Percentiles rank a stretch among this genome's conserved stretches.
phyloP scores from a whole-genome alignment of 2,888 invertebrate genomes.

The Drosophila aldrichi region DNA sequence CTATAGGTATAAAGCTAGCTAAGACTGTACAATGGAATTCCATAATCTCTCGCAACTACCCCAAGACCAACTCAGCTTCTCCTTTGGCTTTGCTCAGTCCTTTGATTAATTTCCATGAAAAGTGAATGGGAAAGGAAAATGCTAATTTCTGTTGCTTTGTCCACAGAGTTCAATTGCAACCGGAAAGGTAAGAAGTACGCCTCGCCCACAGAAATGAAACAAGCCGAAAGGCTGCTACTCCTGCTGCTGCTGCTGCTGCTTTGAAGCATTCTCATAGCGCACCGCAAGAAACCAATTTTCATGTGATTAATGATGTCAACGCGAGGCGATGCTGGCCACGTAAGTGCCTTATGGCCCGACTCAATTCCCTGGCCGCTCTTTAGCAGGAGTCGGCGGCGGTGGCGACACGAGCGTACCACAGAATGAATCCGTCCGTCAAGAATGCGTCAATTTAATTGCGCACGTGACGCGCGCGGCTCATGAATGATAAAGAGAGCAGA shows the following conservation, averaged over 20 bases:
- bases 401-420: slow-evolving; percentile 18
- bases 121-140: not conserved
- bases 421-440: slow-evolving; percentile 72
- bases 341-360: slow-evolving; percentile 19
- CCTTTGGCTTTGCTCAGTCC: not conserved
- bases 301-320: slow-evolving; percentile 67
- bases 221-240: slow-evolving; percentile 18
- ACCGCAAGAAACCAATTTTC: slow-evolving; percentile 27
- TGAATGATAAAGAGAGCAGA: slow-evolving; percentile 44
- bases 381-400: slow-evolving; percentile 35
- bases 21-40: no score
- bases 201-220: slow-evolving; percentile 10
- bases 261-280: slow-evolving; percentile 34
- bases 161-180: not conserved
- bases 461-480: slow-evolving; percentile 74
- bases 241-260: slow-evolving; percentile 20
- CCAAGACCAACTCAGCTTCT: not conserved
- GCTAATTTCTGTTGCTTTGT: slow-evolving; percentile 4
- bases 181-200: slow-evolving; percentile 3
- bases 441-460: slow-evolving; percentile 82
- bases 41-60: not conserved
- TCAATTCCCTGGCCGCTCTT: slow-evolving; percentile 58
- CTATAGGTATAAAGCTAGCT: not conserved
- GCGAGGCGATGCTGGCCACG: slow-evolving; percentile 21
- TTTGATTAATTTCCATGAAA: not conserved